Evolutionary conservation across 2,888 invertebrate species (phyloP).

Genomic region (Hirtodrosophila duncani): DNA sequence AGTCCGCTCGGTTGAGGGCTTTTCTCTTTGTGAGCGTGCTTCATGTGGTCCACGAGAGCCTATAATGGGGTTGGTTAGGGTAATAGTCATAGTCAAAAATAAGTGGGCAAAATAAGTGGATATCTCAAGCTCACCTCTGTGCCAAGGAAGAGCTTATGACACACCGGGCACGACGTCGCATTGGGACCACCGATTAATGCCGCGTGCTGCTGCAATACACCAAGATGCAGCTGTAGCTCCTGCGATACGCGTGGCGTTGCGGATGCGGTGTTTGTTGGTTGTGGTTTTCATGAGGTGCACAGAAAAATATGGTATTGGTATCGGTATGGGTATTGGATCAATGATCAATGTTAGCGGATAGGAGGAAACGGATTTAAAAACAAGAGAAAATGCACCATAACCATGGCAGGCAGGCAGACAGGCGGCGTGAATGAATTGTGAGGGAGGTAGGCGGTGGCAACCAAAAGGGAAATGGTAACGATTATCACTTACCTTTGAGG

Average conservation of each 20-base stretch:
- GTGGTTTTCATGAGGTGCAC: slow-evolving; percentile 16
- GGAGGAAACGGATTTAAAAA: no score
- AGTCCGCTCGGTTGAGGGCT: slow-evolving; percentile 69
- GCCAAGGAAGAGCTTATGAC: slow-evolving; percentile 95
- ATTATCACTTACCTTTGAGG: slow-evolving; percentile 98
- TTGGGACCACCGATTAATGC: slow-evolving; percentile 94
- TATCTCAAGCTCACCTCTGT: no score
- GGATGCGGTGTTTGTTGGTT: slow-evolving; percentile 22
- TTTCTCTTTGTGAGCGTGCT: slow-evolving; percentile 95
- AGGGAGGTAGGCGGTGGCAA: background rate
- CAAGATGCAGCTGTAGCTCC: slow-evolving; percentile 95
- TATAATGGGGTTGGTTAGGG: no score
- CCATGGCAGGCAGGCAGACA: background rate
- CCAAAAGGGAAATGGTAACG: no score
- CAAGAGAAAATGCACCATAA: no score
- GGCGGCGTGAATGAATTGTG: background rate
- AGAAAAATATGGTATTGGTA: slow-evolving; percentile 7
- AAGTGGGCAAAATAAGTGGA: no score
- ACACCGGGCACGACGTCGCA: slow-evolving; percentile 94
- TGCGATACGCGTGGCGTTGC: slow-evolving; percentile 74
- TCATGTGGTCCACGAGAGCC: slow-evolving; percentile 97
- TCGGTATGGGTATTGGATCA: slow-evolving; percentile 1
- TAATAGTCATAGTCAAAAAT: no score
- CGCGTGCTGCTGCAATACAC: slow-evolving; percentile 97
- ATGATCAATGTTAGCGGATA: no score